Percentiles rank a stretch among this genome's conserved stretches.
phyloP scores from a whole-genome alignment of 2,888 invertebrate genomes.

The Serrognathus titanus region DNA sequence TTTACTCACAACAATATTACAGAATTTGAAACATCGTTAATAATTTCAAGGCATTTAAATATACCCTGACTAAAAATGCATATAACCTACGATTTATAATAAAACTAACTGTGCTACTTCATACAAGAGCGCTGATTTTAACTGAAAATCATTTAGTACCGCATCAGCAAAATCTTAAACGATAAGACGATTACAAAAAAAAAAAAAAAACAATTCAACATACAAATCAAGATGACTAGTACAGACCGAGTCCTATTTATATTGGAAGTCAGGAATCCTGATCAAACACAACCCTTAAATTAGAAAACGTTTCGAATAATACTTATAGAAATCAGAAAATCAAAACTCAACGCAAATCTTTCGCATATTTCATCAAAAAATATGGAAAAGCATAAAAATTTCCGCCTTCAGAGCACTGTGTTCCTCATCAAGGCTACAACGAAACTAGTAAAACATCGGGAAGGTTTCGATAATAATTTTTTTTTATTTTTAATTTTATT shows the following conservation, averaged over 20 bases:
- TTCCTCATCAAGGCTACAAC: too few relatives aligned
- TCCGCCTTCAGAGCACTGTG: too few relatives aligned
- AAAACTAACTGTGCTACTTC: slow-evolving; percentile 30
- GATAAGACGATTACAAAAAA: slow-evolving; percentile 25
- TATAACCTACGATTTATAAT: slow-evolving; percentile 24
- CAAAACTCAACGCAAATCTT: too few relatives aligned
- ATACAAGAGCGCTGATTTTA: slow-evolving; percentile 22
- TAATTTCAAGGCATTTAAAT: slow-evolving; percentile 23
- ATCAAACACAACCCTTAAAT: slow-evolving; percentile 25
- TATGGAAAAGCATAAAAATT: not conserved
- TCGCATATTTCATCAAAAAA: too few relatives aligned
- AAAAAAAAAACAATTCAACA: slow-evolving; percentile 45
- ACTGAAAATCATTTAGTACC: slow-evolving; percentile 7
- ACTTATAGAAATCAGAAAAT: not conserved
- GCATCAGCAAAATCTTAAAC: slow-evolving; percentile 11
- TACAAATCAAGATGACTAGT: slow-evolving; percentile 49
- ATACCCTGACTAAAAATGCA: slow-evolving; percentile 33
- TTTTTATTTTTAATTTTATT: too few relatives aligned
- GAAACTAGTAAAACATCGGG: too few relatives aligned
- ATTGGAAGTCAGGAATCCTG: slow-evolving; percentile 32
- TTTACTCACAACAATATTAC: slow-evolving; percentile 9
- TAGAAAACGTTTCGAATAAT: slow-evolving; percentile 4
- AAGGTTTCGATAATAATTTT: too few relatives aligned
- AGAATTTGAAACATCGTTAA: slow-evolving; percentile 9
- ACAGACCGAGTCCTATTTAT: slow-evolving; percentile 41